Conservation (phyloP, 2,888 invertebrate species). For the Melanophora roralis region DNA sequence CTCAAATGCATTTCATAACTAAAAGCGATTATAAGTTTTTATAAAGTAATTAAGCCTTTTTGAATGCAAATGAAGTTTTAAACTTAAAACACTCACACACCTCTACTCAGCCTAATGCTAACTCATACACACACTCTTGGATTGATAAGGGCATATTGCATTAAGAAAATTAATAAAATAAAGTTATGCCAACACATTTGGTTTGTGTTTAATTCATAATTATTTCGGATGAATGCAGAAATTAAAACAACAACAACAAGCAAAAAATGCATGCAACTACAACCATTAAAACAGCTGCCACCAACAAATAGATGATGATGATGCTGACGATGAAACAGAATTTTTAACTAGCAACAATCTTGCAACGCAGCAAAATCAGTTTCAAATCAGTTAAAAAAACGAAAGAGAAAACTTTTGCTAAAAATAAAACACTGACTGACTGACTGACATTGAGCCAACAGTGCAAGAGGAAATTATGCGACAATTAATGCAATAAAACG, state of each 20-base stretch:
- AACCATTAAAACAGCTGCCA: constrained; percentile 23
- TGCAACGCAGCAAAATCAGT: constrained; percentile 44
- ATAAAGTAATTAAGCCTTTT: constrained; percentile 29
- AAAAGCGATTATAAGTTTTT: constrained; percentile 23
- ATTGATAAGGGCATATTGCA: constrained; percentile 33
- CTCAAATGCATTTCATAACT: constrained; percentile 9
- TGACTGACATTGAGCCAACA: constrained; percentile 42
- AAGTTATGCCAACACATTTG: constrained; percentile 56
- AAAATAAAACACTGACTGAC: constrained; percentile 34
- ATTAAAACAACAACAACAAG: constrained; percentile 31
- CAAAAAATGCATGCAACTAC: constrained; percentile 22
- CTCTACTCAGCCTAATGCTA: background rate
- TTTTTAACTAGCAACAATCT: constrained; percentile 35
- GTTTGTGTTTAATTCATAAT: constrained; percentile 58
- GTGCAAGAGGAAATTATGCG: constrained; percentile 53
- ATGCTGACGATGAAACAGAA: constrained; percentile 12
- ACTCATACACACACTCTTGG: background rate
- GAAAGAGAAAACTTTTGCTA: constrained; percentile 1
- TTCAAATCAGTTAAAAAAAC: background rate
- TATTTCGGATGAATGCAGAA: constrained; percentile 43
- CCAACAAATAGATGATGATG: constrained; percentile 14
- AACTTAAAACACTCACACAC: background rate
- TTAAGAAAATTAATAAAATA: constrained; percentile 1
- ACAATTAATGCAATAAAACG: constrained; percentile 63
- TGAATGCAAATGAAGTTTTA: background rate